Evolutionary conservation across 2,797 vertebrate genomes (phyloP).

Genomic region (Dendrocincla tyrannina): DNA sequence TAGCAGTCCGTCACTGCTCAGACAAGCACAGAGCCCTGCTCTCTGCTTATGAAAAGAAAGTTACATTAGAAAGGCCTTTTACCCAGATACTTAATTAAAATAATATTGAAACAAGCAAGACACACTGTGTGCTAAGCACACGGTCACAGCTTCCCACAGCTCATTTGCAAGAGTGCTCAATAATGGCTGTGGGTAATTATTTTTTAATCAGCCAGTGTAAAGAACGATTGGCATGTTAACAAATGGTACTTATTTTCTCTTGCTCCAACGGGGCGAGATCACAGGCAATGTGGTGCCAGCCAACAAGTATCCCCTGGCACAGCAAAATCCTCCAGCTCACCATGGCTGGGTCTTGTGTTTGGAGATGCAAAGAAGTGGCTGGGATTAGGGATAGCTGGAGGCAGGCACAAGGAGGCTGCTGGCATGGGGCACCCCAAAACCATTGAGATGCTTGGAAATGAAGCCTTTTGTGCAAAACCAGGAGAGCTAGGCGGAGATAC

Average conservation of each 20-base stretch:
- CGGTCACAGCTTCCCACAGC: constrained; percentile 58
- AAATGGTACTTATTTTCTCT: constrained; percentile 63
- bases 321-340: neutral
- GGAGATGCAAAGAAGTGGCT: neutral
- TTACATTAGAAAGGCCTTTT: constrained; percentile 59
- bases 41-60: constrained; percentile 26
- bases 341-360: neutral
- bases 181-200: constrained; percentile 68
- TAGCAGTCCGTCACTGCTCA: fast-evolving
- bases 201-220: constrained; percentile 72
- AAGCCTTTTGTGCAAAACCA: neutral
- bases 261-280: neutral
- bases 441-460: neutral
- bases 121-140: constrained; percentile 26
- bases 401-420: neutral
- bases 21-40: neutral
- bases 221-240: constrained; percentile 64
- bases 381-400: neutral
- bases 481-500: neutral
- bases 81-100: constrained; percentile 70
- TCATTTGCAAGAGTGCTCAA: constrained; percentile 66
- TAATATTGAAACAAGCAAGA: constrained; percentile 62
- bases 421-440: neutral
- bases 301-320: neutral
- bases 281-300: neutral